These are phyloP conservation scores for Clusia tigrina DNA, from an alignment of 2,888 invertebrate species.

Conservation along the genomic window DNA sequence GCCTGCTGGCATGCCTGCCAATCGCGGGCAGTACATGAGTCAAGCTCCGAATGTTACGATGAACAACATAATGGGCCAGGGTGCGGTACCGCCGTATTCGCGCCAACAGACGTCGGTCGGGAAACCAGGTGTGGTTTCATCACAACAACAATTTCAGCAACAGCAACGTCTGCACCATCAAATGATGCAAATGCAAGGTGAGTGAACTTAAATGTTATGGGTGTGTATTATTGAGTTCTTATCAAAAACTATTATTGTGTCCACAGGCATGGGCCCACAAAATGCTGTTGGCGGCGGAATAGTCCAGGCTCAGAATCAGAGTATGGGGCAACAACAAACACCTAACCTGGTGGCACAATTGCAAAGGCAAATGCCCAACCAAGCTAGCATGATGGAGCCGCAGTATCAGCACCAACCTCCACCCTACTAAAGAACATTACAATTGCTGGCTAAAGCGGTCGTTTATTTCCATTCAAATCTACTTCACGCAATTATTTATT, in stretches of 20 bases:
- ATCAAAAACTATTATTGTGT: neutral
- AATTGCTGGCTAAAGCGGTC: neutral
- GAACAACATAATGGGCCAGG: constrained; percentile 69
- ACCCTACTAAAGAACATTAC: constrained; percentile 43
- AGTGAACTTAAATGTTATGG: constrained; percentile 37
- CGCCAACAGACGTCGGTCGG: constrained; percentile 65
- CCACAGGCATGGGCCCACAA: constrained; percentile 57
- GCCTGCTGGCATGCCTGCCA: constrained; percentile 53
- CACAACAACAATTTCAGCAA: constrained; percentile 61
- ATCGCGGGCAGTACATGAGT: constrained; percentile 63
- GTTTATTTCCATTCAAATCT: too few species aligned
- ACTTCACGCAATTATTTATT: too few species aligned
- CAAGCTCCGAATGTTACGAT: constrained; percentile 87
- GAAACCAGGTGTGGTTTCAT: constrained; percentile 57
- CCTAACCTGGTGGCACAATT: constrained; percentile 73
- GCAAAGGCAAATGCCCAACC: constrained; percentile 69
- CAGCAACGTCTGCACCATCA: constrained; percentile 76
- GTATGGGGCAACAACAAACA: constrained; percentile 67
- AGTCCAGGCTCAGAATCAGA: constrained; percentile 58
- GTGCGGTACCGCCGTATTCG: constrained; percentile 82
- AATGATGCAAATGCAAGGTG: constrained; percentile 70
- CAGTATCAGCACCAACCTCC: constrained; percentile 66
- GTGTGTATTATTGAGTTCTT: constrained; percentile 44
- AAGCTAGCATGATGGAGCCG: constrained; percentile 58
- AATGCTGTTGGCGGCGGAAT: constrained; percentile 50